These are phyloP conservation scores for Sylvietta virens DNA, from an alignment of 2,113 vertebrate species.

Conservation along the genomic window DNA sequence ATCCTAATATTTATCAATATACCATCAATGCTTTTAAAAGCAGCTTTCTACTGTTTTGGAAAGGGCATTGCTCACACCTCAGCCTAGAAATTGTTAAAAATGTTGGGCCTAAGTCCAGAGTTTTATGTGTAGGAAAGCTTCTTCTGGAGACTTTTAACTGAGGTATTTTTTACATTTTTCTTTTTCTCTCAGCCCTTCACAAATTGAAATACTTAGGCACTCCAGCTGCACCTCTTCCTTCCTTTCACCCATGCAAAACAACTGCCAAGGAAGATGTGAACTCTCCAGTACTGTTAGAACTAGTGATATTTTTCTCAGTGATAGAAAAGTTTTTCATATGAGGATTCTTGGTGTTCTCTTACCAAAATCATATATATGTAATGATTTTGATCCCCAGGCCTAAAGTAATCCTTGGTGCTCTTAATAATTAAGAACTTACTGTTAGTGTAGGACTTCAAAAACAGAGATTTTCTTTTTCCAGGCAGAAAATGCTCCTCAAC, in stretches of 20 bases:
- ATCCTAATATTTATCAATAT: slow-evolving; percentile 25
- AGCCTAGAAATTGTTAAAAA: not conserved
- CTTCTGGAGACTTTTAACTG: not conserved
- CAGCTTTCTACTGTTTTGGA: not conserved
- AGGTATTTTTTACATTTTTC: not conserved
- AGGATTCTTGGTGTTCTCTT: not conserved
- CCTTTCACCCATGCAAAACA: not conserved
- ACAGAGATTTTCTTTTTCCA: not conserved
- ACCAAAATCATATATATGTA: not conserved
- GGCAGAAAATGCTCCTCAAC: not conserved
- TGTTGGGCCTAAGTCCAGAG: not conserved
- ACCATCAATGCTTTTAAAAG: not conserved
- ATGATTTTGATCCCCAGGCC: not conserved
- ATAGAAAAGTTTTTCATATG: not conserved
- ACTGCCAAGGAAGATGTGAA: not conserved
- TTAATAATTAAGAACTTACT: not conserved
- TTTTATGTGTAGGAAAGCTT: not conserved
- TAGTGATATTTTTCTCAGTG: not conserved
- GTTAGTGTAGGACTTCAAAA: not conserved
- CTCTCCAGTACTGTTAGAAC: not conserved
- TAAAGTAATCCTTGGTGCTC: not conserved
- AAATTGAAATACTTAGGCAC: not conserved
- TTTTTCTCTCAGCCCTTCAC: not conserved
- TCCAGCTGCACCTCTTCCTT: not conserved
- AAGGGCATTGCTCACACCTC: not conserved